Evolutionary conservation across 1,140 invertebrate species (phyloP).

Genomic region (Ctenoplectra terminalis): DNA sequence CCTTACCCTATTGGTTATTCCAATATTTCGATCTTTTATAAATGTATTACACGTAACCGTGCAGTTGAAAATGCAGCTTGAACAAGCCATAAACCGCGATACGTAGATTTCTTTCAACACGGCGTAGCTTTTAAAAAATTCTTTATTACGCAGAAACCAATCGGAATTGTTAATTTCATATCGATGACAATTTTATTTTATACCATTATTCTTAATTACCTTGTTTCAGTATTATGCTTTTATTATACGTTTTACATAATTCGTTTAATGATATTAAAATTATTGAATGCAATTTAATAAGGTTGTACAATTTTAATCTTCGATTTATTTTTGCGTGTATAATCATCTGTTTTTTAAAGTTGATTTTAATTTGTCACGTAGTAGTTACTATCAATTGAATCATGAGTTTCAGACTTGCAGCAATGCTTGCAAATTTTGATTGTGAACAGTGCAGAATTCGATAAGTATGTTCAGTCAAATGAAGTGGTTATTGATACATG

Average conservation of each 20-base stretch:
- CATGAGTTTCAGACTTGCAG: not conserved
- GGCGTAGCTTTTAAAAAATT: no score
- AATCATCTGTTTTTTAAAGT: no score
- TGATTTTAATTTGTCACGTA: not conserved
- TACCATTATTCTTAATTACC: not conserved
- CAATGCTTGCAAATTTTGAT: not conserved
- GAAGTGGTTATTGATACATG: not conserved
- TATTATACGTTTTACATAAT: not conserved
- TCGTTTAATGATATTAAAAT: not conserved
- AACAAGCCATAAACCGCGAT: not conserved
- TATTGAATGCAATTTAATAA: not conserved
- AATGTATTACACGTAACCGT: conserved; percentile 10
- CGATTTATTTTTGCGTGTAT: not conserved
- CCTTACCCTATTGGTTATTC: conserved; percentile 31
- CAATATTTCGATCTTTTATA: conserved; percentile 69
- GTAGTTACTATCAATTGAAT: not conserved
- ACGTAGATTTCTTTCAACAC: not conserved
- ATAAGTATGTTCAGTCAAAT: not conserved
- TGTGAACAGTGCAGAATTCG: not conserved
- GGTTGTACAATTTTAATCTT: not conserved
- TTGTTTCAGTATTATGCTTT: not conserved
- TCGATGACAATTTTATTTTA: not conserved
- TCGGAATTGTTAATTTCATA: not conserved
- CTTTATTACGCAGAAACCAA: not conserved
- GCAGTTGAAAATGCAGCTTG: not conserved